These are phyloP conservation scores for Danionella cerebrum DNA, from an alignment of 2,113 vertebrate species.

Conservation along the genomic window DNA sequence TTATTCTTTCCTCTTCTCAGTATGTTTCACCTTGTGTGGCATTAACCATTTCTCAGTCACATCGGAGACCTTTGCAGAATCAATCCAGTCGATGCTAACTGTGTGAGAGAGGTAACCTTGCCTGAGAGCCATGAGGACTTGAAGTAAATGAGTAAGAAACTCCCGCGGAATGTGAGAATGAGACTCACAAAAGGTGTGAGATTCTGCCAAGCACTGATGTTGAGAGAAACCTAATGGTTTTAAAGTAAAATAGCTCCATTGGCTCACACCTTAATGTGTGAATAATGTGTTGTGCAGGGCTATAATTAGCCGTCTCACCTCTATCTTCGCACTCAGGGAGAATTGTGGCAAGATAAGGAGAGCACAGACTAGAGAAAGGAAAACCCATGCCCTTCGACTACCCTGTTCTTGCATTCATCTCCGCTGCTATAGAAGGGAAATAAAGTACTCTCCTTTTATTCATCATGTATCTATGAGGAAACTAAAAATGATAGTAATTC, in stretches of 20 bases:
- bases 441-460: no score
- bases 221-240: constrained; percentile 9
- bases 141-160: background rate
- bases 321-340: background rate
- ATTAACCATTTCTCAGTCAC: background rate
- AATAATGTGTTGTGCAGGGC: constrained; percentile 13
- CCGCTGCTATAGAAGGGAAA: no score
- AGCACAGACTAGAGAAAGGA: background rate
- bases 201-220: background rate
- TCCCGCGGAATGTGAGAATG: constrained; percentile 21
- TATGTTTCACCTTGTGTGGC: background rate
- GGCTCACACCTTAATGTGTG: constrained; percentile 9
- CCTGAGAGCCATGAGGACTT: background rate
- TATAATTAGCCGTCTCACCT: constrained; percentile 35
- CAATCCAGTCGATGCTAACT: background rate
- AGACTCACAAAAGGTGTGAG: constrained; percentile 13
- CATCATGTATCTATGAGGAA: no score
- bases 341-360: background rate
- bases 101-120: background rate
- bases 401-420: background rate
- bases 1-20: background rate
- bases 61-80: background rate
- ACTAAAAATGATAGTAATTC: no score
- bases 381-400: background rate
- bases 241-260: constrained; percentile 13